Base-by-base conservation (phyloP, 2,113 vertebrate species). In the Etheostoma spectabile region DNA sequence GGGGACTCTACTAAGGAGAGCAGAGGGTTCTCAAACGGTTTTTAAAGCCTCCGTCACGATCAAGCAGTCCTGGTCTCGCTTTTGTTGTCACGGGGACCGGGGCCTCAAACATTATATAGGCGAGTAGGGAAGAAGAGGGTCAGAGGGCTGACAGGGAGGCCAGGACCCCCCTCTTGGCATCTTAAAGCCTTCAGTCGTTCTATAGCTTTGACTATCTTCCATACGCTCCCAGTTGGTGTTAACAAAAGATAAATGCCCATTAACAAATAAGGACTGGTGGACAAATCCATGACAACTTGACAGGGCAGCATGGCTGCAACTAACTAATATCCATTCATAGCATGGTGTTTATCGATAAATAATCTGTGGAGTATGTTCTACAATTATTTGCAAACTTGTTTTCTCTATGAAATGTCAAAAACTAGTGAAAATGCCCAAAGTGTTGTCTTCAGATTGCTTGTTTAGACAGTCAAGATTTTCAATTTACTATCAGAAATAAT, bases 161-260 rank as follows among this genome's bases (percentile, higher is more conserved):
- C 68, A 59, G 68, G 77, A 86, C 83, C 85, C 49, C 74, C 80
- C 82, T 79, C 77, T 89, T 78, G 78, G 84, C 81, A 78, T 86
- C 59, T 91, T 83, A 82, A 86, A 88, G 86, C 72, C 35, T 60
- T 74, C 48, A 77, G 45, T n/a, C 1, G 0, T 19, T 79, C 71
- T 83, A 68, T 79, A 62, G 85, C 33, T 74, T 24, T 38, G 52
- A 70, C 52, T 21, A 7, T 11, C 6, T 33, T 67, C 53, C 70
- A 68, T 55, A 66, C 11, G 10, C 52, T 73, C 53, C 30, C 62
- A n/a, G 1, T 38, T 22, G 38, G 11, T 3, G 16, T 15, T 33
- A 27, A 83, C 45, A 19, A 46, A 56, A 42, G 53, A 85, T 69
- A 74, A 84, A 86, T 61, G 51, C 62, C 45, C 52, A 57, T 70